Evolutionary conservation across 2,113 vertebrate species (phyloP).

Genomic region (Malurus melanocephalus): DNA sequence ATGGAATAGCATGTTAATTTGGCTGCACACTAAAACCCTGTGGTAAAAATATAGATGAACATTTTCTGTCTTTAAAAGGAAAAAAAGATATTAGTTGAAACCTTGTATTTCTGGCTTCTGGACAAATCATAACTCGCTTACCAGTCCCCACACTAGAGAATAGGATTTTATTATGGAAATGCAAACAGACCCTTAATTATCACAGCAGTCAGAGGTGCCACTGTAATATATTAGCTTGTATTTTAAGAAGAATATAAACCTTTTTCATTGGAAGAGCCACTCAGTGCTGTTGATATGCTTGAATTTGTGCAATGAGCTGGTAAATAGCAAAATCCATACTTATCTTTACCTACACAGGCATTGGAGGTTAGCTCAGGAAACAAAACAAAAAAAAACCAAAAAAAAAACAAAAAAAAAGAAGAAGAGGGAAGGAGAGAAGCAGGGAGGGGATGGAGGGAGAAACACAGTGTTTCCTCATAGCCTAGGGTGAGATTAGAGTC

Average conservation of each 20-base stretch:
- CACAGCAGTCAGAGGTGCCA: not conserved
- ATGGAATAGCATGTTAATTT: not conserved
- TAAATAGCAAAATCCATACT: constrained; percentile 49
- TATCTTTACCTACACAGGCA: constrained; percentile 19
- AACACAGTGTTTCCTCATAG: not conserved
- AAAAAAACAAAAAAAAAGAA: not conserved
- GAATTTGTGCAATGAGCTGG: constrained; percentile 33
- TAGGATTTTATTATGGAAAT: constrained; percentile 6
- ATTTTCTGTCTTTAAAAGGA: not conserved
- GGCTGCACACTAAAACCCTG: not conserved
- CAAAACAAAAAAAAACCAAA: not conserved
- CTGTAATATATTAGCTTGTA: constrained; percentile 21
- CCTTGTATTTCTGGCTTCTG: not conserved
- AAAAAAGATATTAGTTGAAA: not conserved
- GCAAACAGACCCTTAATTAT: constrained; percentile 22
- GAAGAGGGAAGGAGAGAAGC: no score
- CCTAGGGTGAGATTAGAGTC: not conserved
- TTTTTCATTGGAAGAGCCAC: not conserved
- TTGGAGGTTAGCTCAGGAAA: not conserved
- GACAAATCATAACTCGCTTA: not conserved
- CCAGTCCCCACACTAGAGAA: not conserved
- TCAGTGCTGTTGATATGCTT: constrained; percentile 33
- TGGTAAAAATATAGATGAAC: not conserved
- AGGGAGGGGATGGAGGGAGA: not conserved
- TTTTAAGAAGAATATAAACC: constrained; percentile 2